Conservation (phyloP, 2,888 invertebrate species). For the Steromphala cineraria region DNA sequence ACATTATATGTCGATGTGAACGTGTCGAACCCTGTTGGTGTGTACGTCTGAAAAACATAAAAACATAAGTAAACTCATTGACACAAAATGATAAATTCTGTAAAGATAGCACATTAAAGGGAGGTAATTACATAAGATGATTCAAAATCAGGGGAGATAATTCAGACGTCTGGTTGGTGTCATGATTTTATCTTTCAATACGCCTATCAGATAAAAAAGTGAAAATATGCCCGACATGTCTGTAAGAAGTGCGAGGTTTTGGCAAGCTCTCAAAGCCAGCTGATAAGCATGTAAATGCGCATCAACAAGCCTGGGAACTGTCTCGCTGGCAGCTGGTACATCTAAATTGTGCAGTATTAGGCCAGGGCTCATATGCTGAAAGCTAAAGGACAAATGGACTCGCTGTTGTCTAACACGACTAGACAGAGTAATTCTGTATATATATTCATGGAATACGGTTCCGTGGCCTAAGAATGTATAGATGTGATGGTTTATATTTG, state of each 20-base stretch:
- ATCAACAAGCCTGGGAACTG: background rate
- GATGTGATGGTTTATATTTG: too few species aligned
- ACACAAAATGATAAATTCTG: background rate
- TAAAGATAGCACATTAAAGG: too few species aligned
- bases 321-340: background rate
- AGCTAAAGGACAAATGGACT: too few species aligned
- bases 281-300: background rate
- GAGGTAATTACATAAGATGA: too few species aligned
- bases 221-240: background rate
- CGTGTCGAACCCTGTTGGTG: slow-evolving; percentile 67
- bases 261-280: background rate
- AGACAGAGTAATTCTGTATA: too few species aligned
- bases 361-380: background rate
- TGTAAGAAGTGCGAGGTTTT: background rate
- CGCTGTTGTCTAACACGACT: too few species aligned
- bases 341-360: background rate
- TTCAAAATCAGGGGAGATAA: background rate
- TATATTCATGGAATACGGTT: too few species aligned
- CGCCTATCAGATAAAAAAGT: background rate
- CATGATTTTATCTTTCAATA: background rate
- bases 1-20: slow-evolving; percentile 66
- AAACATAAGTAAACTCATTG: background rate
- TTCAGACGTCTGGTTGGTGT: background rate
- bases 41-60: slow-evolving; percentile 61
- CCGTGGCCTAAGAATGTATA: too few species aligned